A percentile compares a stretch with the other conserved stretches of the same genome.
Conservation (phyloP, 2,797 vertebrate species). For the Austrolebias charrua region DNA sequence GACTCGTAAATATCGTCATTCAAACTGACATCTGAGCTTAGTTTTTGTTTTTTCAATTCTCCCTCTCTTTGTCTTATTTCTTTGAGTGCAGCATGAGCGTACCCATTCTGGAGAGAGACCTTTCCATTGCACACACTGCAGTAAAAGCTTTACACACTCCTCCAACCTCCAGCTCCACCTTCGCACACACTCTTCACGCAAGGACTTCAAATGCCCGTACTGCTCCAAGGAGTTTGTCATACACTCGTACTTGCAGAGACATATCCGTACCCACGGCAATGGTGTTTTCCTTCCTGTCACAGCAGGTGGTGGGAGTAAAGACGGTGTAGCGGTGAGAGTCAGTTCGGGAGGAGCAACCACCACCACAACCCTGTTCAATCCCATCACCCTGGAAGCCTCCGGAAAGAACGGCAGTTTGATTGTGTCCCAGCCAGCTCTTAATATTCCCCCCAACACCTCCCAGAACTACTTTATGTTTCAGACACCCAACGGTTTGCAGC, state of each 20-base stretch:
- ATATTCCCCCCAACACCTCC: constrained; percentile 82
- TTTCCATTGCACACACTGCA: constrained; percentile 86
- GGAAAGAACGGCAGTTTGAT: constrained; percentile 80
- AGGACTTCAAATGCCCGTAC: constrained; percentile 86
- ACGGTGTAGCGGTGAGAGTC: constrained; percentile 73
- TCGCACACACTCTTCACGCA: constrained; percentile 88
- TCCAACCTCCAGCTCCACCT: constrained; percentile 90
- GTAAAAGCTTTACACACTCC: constrained; percentile 89
- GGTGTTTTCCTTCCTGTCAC: constrained; percentile 36
- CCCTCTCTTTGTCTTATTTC: constrained; percentile 6
- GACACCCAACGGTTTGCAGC: constrained; percentile 87
- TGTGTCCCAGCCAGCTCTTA: constrained; percentile 83
- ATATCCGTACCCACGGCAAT: constrained; percentile 86
- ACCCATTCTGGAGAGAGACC: constrained; percentile 92
- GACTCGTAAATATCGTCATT: background rate
- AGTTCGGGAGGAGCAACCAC: constrained; percentile 71
- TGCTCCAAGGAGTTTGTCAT: constrained; percentile 92
- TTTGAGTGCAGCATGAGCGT: constrained; percentile 83
- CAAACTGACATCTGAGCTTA: background rate
- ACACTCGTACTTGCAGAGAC: constrained; percentile 91
- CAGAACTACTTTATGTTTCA: constrained; percentile 93
- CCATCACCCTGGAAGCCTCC: constrained; percentile 82
- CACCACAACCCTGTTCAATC: constrained; percentile 78
- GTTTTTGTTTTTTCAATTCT: constrained; percentile 1
- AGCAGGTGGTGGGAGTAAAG: constrained; percentile 53